phyloP scores from a whole-genome alignment of 2,888 invertebrate species.

The Serrognathus titanus region DNA sequence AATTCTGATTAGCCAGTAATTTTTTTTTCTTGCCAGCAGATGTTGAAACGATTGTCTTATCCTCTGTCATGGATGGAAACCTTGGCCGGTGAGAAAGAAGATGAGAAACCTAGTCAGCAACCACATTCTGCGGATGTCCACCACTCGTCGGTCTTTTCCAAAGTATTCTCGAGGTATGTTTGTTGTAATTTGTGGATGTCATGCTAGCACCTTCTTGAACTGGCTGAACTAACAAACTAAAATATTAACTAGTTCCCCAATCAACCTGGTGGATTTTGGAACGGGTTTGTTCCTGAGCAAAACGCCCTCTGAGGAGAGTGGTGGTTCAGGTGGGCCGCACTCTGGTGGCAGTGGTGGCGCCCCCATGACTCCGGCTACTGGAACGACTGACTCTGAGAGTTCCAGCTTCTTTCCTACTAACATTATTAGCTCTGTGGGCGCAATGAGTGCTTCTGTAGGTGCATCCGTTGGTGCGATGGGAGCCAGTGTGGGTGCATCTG shows the following conservation, averaged over 20 bases:
- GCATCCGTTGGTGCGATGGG: conserved; percentile 40
- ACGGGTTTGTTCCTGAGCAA: conserved; percentile 90
- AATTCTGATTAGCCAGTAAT: background rate
- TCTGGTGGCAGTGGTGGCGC: conserved; percentile 50
- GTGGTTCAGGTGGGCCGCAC: conserved; percentile 54
- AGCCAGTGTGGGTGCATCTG: conserved; percentile 39
- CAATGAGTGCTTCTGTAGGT: conserved; percentile 43
- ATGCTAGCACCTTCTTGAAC: conserved; percentile 24
- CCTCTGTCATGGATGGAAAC: conserved; percentile 91
- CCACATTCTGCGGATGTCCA: conserved; percentile 53
- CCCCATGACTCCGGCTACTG: conserved; percentile 62
- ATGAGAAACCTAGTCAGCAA: conserved; percentile 49
- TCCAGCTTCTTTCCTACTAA: conserved; percentile 48
- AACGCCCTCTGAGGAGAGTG: conserved; percentile 87
- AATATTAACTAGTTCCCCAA: conserved; percentile 69
- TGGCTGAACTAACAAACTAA: conserved; percentile 3
- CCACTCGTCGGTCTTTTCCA: conserved; percentile 77
- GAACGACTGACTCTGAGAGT: conserved; percentile 58
- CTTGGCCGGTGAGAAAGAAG: conserved; percentile 69
- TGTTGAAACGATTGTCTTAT: conserved; percentile 88
- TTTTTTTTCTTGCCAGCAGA: conserved; percentile 54
- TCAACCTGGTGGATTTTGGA: conserved; percentile 94
- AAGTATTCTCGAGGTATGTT: conserved; percentile 83
- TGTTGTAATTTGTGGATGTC: conserved; percentile 13
- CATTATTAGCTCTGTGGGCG: conserved; percentile 46